Conservation (phyloP, 2,113 vertebrate species). For the Ameiurus melas region DNA sequence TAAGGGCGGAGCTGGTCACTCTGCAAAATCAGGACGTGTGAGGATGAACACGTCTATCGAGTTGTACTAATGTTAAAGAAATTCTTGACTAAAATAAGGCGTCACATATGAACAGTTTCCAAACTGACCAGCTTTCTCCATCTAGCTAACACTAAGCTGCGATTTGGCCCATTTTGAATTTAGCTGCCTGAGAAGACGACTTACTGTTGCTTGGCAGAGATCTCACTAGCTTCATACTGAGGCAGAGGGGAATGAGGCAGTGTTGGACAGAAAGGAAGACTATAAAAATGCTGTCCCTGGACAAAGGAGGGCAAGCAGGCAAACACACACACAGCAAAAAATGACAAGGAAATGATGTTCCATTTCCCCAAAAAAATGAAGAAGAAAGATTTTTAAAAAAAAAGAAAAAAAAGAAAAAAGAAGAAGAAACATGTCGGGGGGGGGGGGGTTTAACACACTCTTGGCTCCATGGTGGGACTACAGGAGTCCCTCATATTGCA, state of each 20-base stretch:
- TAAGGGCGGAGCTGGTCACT: background rate
- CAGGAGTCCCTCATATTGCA: constrained; percentile 41
- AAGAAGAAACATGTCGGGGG: background rate
- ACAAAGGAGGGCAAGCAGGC: constrained; percentile 21
- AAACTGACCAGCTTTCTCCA: constrained; percentile 25
- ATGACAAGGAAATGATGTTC: constrained; percentile 46
- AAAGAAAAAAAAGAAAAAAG: constrained; percentile 9
- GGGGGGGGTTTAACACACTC: constrained; percentile 33
- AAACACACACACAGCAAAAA: constrained; percentile 32
- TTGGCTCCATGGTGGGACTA: constrained; percentile 37
- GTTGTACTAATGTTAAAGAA: background rate
- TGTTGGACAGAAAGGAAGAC: constrained; percentile 52
- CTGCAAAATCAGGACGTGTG: background rate
- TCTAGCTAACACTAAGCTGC: constrained; percentile 32
- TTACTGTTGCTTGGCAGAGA: constrained; percentile 45
- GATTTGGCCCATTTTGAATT: constrained; percentile 42
- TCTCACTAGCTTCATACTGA: constrained; percentile 24
- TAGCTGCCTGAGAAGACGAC: constrained; percentile 66
- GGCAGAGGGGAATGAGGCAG: constrained; percentile 41
- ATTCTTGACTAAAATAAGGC: background rate
- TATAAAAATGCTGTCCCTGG: constrained; percentile 57
- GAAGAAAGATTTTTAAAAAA: too few relatives aligned
- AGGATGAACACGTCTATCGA: background rate
- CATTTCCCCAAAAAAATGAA: constrained; percentile 46
- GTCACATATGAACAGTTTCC: constrained; percentile 2